Conservation (phyloP, 2,113 vertebrate species). For the Channa argus region DNA sequence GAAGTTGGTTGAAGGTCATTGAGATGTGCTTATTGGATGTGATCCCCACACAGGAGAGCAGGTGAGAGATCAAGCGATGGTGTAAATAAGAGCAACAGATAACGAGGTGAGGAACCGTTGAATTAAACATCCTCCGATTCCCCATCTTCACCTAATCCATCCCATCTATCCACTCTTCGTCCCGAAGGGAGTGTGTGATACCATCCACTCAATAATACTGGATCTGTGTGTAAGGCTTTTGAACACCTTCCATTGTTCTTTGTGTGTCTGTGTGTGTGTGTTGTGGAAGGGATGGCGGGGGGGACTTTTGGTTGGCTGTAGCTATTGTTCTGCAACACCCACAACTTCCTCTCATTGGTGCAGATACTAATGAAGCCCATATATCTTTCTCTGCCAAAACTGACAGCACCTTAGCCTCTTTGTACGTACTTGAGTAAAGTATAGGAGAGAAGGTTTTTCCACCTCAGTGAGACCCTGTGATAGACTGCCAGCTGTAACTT, state of each 20-base stretch:
- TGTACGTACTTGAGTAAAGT: constrained; percentile 19
- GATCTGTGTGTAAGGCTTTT: constrained; percentile 25
- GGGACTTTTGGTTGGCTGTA: constrained; percentile 54
- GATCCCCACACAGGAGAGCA: constrained; percentile 14
- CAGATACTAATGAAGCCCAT: constrained; percentile 37
- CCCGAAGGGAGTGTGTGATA: constrained; percentile 6
- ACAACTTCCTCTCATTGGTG: constrained; percentile 54
- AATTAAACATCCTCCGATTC: constrained; percentile 63
- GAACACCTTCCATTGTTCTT: not conserved
- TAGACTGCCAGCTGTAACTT: constrained; percentile 19
- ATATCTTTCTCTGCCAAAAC: constrained; percentile 48
- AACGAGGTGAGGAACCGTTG: constrained; percentile 38
- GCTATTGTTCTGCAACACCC: constrained; percentile 59
- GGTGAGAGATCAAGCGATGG: not conserved
- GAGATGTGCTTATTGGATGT: constrained; percentile 18
- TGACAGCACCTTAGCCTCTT: constrained; percentile 28
- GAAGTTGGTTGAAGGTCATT: constrained; percentile 55
- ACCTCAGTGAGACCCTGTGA: constrained; percentile 32
- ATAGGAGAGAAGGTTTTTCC: constrained; percentile 37
- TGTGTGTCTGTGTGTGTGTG: constrained; percentile 13
- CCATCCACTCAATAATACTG: constrained; percentile 28
- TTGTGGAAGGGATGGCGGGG: not conserved
- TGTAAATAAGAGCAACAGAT: constrained; percentile 46
- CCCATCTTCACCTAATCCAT: not conserved
- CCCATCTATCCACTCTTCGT: not conserved